These are phyloP conservation scores for Lasioglossum albipes DNA, from an alignment of 1,140 invertebrate genomes.

Conservation along the genomic window DNA sequence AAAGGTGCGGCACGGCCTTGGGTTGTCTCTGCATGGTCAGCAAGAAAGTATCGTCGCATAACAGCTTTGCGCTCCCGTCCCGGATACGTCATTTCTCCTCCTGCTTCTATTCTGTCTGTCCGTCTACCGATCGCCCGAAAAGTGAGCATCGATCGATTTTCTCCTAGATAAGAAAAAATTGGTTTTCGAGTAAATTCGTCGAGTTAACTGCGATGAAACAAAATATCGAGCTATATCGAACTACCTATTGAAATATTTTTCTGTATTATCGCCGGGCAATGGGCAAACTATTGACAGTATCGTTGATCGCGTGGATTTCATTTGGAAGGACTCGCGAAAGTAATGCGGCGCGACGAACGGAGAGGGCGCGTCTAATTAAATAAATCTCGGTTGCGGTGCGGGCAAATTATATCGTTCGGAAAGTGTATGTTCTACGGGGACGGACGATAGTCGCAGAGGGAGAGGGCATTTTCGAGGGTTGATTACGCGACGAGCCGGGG, in stretches of 20 bases:
- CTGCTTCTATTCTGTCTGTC: too few relatives aligned
- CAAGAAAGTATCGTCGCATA: slow-evolving; percentile 44
- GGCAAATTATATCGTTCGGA: slow-evolving; percentile 70
- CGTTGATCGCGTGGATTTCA: not conserved
- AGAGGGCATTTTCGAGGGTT: slow-evolving; percentile 54
- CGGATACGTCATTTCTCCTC: slow-evolving; percentile 40
- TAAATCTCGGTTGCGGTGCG: slow-evolving; percentile 65
- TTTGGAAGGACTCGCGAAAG: not conserved
- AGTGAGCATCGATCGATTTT: too few relatives aligned
- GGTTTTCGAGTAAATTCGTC: too few relatives aligned
- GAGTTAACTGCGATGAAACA: too few relatives aligned
- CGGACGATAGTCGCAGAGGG: slow-evolving; percentile 40
- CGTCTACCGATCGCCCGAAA: too few relatives aligned
- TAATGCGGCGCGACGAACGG: not conserved
- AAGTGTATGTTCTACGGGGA: slow-evolving; percentile 59
- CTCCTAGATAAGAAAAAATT: too few relatives aligned
- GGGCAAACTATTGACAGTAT: too few relatives aligned
- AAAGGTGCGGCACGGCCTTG: slow-evolving; percentile 57
- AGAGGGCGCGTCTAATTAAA: slow-evolving; percentile 63
- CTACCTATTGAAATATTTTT: too few relatives aligned
- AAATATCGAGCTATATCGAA: too few relatives aligned
- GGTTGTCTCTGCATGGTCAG: slow-evolving; percentile 56
- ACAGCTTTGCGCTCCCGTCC: slow-evolving; percentile 50
- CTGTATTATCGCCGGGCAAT: too few relatives aligned
- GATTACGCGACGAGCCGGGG: slow-evolving; percentile 12